Evolutionary conservation across 2,113 vertebrate genomes (phyloP).

Genomic region (Hylia prasina): DNA sequence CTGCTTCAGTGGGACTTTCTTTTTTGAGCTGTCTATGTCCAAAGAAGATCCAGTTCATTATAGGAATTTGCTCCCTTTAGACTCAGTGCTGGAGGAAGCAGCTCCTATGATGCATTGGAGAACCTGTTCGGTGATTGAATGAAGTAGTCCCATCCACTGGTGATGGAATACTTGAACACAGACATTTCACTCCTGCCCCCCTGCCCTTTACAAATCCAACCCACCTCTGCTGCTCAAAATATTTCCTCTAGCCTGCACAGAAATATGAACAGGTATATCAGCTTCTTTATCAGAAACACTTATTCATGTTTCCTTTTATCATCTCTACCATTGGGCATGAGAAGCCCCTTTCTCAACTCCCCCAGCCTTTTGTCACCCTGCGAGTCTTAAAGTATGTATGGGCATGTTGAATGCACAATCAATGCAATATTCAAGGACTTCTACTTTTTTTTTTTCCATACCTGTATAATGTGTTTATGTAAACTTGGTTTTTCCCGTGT

Average conservation of each 20-base stretch:
- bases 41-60: slow-evolving; percentile 69
- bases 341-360: slow-evolving; percentile 65
- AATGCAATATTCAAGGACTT: slow-evolving; percentile 93
- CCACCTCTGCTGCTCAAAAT: slow-evolving; percentile 78
- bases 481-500: slow-evolving; percentile 70
- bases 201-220: not conserved
- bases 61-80: slow-evolving; percentile 54
- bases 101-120: slow-evolving; percentile 68
- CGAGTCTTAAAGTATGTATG: slow-evolving; percentile 79
- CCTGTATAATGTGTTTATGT: slow-evolving; percentile 82
- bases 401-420: slow-evolving; percentile 91
- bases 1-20: slow-evolving; percentile 88
- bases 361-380: slow-evolving; percentile 78
- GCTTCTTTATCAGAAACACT: slow-evolving; percentile 69
- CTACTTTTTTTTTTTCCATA: slow-evolving; percentile 68
- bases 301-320: slow-evolving; percentile 73
- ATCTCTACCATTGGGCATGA: slow-evolving; percentile 73
- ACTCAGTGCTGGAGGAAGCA: slow-evolving; percentile 47
- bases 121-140: slow-evolving; percentile 68
- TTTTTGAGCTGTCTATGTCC: slow-evolving; percentile 75
- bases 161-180: slow-evolving; percentile 73
- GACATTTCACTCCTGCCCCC: slow-evolving; percentile 52
- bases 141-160: slow-evolving; percentile 69
- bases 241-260: slow-evolving; percentile 82
- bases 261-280: slow-evolving; percentile 73